phyloP scores from a whole-genome alignment of 2,113 vertebrate genomes.

The Dascyllus trimaculatus region DNA sequence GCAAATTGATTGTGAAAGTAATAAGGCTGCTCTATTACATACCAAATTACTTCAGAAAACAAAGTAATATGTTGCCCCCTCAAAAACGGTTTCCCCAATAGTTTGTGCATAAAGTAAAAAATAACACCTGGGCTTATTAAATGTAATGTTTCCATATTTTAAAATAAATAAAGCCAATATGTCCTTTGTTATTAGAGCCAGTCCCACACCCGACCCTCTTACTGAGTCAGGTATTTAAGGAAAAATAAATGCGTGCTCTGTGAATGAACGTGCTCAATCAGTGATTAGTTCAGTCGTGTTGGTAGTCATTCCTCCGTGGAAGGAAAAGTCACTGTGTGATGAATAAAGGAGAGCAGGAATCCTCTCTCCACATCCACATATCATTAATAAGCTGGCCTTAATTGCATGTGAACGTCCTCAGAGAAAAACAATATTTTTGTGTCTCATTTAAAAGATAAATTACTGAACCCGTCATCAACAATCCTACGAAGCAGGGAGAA shows the following conservation, averaged over 20 bases:
- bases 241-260: not conserved
- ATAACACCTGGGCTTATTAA: not conserved
- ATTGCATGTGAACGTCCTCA: constrained; percentile 57
- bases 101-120: not conserved
- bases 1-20: too few relatives aligned
- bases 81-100: too few relatives aligned
- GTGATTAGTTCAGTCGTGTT: not conserved
- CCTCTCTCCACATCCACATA: constrained; percentile 5
- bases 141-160: not conserved
- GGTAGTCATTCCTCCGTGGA: constrained; percentile 1
- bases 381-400: constrained; percentile 53
- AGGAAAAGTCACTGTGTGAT: constrained; percentile 16
- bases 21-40: too few relatives aligned
- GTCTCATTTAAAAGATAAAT: constrained; percentile 60
- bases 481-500: constrained; percentile 17
- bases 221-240: not conserved
- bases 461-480: constrained; percentile 43
- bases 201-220: not conserved
- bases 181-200: not conserved
- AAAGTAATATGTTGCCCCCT: too few relatives aligned
- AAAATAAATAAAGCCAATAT: not conserved
- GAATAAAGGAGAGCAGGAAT: constrained; percentile 18
- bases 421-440: constrained; percentile 47
- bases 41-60: too few relatives aligned
- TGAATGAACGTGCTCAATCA: not conserved